Evolutionary conservation across 64 coral and sea anemone species (phyloP).

Genomic region (Montipora cactus): DNA sequence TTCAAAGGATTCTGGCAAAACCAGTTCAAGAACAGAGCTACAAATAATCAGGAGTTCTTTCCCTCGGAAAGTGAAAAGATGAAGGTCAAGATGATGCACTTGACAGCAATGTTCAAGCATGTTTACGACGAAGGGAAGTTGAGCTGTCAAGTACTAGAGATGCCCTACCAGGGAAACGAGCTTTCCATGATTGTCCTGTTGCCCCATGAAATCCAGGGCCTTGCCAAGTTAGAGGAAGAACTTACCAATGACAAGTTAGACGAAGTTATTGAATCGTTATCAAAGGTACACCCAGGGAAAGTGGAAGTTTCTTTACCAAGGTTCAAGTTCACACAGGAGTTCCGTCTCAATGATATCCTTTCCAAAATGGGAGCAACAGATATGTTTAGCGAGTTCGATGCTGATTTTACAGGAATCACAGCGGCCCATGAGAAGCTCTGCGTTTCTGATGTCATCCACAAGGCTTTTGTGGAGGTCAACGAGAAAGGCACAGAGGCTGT

Average conservation of each 20-base stretch:
- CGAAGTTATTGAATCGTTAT: not conserved
- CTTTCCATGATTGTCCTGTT: no score
- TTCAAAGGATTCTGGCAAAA: conserved; percentile 85
- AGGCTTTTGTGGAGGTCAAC: conserved; percentile 95
- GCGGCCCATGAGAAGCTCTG: conserved; percentile 64
- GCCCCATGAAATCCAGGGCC: no score
- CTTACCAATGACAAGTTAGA: no score
- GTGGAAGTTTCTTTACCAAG: conserved; percentile 80
- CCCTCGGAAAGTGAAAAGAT: not conserved
- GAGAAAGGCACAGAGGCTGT: conserved; percentile 93
- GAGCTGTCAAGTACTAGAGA: conserved; percentile 70
- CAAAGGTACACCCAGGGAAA: not conserved
- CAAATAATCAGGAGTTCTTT: conserved; percentile 34
- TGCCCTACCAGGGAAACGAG: no score
- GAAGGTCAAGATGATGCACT: not conserved
- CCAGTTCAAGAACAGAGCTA: conserved; percentile 63
- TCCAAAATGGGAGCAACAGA: conserved; percentile 62
- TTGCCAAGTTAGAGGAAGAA: no score
- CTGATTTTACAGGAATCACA: conserved; percentile 88
- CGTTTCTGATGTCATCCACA: conserved; percentile 87
- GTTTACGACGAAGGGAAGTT: conserved; percentile 17
- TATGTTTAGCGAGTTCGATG: conserved; percentile 71
- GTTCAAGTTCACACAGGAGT: conserved; percentile 82
- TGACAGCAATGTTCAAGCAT: conserved; percentile 62
- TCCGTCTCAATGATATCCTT: conserved; percentile 76